phyloP scores from a whole-genome alignment of 1,140 invertebrate genomes.

The Apis cerana region DNA sequence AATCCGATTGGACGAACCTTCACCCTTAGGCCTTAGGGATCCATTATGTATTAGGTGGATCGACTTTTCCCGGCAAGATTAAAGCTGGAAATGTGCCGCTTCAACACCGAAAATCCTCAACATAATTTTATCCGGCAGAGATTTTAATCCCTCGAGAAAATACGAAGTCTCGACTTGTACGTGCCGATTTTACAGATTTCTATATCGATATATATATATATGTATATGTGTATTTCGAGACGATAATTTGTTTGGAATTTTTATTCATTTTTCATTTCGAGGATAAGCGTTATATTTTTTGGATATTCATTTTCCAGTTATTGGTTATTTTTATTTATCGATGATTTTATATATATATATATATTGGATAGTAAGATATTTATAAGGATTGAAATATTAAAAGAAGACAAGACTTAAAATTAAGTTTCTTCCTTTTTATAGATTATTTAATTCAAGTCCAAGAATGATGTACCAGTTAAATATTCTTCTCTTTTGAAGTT shows the following conservation, averaged over 20 bases:
- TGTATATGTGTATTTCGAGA: too few species aligned
- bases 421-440: neutral
- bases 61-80: constrained; percentile 51
- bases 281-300: too few species aligned
- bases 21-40: constrained; percentile 60
- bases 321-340: too few species aligned
- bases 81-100: constrained; percentile 52
- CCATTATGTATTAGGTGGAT: constrained; percentile 74
- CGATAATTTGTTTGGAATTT: too few species aligned
- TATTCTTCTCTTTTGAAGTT: neutral
- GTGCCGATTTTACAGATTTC: neutral
- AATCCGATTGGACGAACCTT: constrained; percentile 73
- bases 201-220: neutral
- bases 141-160: constrained; percentile 55
- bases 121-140: constrained; percentile 55
- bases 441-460: neutral
- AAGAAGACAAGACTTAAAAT: neutral
- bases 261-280: too few species aligned
- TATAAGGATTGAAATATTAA: too few species aligned
- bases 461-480: neutral
- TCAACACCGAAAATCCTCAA: constrained; percentile 54
- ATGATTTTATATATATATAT: too few species aligned
- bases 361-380: too few species aligned
- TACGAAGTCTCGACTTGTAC: constrained; percentile 1
- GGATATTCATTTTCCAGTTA: too few species aligned